phyloP scores from a whole-genome alignment of 2,797 vertebrate genomes.

The Pogonophryne albipinna region DNA sequence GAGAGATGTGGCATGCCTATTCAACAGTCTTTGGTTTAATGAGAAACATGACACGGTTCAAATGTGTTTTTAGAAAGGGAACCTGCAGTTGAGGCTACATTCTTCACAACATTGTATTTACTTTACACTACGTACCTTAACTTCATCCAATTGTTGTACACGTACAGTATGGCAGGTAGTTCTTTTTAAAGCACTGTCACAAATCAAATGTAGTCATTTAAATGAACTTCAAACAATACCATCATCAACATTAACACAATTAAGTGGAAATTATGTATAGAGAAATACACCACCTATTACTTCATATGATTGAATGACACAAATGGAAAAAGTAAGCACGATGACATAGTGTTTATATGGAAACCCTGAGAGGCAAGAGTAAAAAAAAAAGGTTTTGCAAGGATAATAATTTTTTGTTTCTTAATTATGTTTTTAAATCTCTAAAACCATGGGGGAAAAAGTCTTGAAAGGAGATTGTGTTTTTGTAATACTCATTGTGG shows the following conservation, averaged over 20 bases:
- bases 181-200: slow-evolving; percentile 51
- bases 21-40: slow-evolving; percentile 56
- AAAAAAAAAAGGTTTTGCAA: too few relatives aligned
- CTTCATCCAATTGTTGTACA: slow-evolving; percentile 28
- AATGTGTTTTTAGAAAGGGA: slow-evolving; percentile 25
- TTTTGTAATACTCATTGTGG: too few relatives aligned
- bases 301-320: slow-evolving; percentile 23
- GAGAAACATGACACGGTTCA: slow-evolving; percentile 28
- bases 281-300: slow-evolving; percentile 29
- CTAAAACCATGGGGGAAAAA: too few relatives aligned
- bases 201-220: slow-evolving; percentile 28
- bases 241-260: slow-evolving; percentile 22
- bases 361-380: too few relatives aligned
- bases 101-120: slow-evolving; percentile 51
- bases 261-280: slow-evolving; percentile 18
- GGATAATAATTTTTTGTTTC: too few relatives aligned
- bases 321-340: slow-evolving; percentile 34
- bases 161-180: slow-evolving; percentile 31
- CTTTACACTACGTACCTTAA: slow-evolving; percentile 34
- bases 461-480: too few relatives aligned
- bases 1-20: slow-evolving; percentile 37
- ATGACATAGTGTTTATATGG: slow-evolving; percentile 40
- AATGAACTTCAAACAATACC: slow-evolving; percentile 23
- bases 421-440: too few relatives aligned
- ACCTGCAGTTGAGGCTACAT: slow-evolving; percentile 40